Evolutionary conservation across 2,113 vertebrate species (phyloP), one percentile per base, ranked within the genome.

Genomic region (Nycticorax nycticorax): DNA sequence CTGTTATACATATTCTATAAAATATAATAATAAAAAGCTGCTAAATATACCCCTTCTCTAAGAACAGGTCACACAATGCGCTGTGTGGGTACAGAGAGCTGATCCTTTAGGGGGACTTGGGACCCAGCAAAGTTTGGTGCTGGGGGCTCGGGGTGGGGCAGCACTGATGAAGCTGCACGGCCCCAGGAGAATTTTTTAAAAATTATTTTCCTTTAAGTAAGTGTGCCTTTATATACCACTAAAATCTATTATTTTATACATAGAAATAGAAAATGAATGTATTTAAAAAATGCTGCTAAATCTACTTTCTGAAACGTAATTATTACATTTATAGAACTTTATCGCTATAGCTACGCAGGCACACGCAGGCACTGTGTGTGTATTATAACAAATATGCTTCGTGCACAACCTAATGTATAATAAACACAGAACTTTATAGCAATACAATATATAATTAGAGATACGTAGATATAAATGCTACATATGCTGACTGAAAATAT

Each of bases 51-150:
- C 7, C 9, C 10, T 15, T 4, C 13, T 3, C 8, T 6, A 9
- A 18, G 45, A 10, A 8, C 13, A n/a, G 3, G 1, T 14, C 3
- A 13, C 10, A 3, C 56, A 15, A 18, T 3, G n/a, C 8, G 27
- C 59, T 0, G 37, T 10, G 39, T 1, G 18, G 15, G 14, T 20
- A 2, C 1, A 14, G 32, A 0, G 26, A 10, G 10, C 9, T 7
- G 1, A 12, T 2, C 30, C 10, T 3, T 4, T 4, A 4, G 45
- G 1, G 6, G 55, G 18, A 6, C 14, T 4, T 14, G 67, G 30
- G 3, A 3, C 56, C 37, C 1, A 0, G 3, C 35, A 5, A 3
- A 6, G 5, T 6, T 10, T 17, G 43, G 53, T 3, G 12, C 32
- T 16, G 5, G 26, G 69, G 22, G 39, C 17, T 3, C 3, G 3